Evolutionary conservation across 2,113 vertebrate genomes (phyloP).

Genomic region (Archocentrus centrarchus): DNA sequence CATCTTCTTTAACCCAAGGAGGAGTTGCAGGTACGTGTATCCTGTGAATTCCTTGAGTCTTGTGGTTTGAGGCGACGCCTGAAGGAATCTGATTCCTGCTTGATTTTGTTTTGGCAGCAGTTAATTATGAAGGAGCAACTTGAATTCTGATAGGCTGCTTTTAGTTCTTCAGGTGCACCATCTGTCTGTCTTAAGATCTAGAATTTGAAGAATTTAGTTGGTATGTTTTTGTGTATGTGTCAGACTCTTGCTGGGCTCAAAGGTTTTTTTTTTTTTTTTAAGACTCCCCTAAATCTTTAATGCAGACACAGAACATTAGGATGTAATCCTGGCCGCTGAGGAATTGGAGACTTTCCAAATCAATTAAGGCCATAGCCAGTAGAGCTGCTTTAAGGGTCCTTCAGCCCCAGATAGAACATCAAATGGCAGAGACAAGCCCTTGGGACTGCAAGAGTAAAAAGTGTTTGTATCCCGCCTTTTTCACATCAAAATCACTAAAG

Average conservation of each 20-base stretch:
- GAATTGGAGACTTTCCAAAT: conserved; percentile 48
- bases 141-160: conserved; percentile 32
- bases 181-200: background rate
- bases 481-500: background rate
- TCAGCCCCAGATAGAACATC: conserved; percentile 12
- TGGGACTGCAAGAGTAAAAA: background rate
- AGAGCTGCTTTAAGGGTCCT: conserved; percentile 21
- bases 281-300: conserved; percentile 38
- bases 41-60: background rate
- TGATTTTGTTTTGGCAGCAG: conserved; percentile 12
- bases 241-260: background rate
- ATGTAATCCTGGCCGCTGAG: conserved; percentile 35
- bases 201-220: conserved; percentile 23
- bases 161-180: background rate
- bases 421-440: background rate
- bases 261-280: background rate
- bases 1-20: background rate
- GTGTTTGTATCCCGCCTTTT: background rate
- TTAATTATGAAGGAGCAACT: conserved; percentile 13
- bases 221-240: background rate
- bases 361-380: conserved; percentile 28
- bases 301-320: conserved; percentile 31
- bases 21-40: background rate
- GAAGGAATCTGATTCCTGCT: conserved; percentile 1
- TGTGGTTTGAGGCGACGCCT: conserved; percentile 14